These are phyloP conservation scores for Philotrypesis tridentata DNA, from an alignment of 1,140 invertebrate genomes.

Conservation along the genomic window DNA sequence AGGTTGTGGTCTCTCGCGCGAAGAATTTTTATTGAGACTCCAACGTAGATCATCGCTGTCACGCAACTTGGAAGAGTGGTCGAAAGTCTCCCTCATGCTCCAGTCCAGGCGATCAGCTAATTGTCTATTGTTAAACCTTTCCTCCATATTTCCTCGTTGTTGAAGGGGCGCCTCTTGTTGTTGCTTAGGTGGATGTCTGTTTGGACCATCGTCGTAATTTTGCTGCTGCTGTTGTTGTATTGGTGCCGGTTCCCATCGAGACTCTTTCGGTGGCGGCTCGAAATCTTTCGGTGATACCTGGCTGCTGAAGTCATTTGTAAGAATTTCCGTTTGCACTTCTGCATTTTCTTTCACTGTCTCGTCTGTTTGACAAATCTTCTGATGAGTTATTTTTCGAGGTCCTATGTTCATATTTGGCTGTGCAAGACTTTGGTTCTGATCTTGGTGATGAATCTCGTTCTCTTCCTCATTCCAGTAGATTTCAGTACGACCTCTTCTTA, in stretches of 20 bases:
- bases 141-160: neutral
- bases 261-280: conserved; percentile 55
- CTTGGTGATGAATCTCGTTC: conserved; percentile 18
- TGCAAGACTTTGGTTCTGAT: neutral
- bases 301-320: conserved; percentile 52
- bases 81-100: conserved; percentile 63
- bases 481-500: conserved; percentile 62
- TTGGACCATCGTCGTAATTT: neutral
- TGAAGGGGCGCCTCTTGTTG: neutral
- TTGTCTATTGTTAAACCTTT: conserved; percentile 37
- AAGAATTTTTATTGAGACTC: conserved; percentile 59
- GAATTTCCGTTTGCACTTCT: conserved; percentile 55
- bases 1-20: neutral
- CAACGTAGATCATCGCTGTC: conserved; percentile 66
- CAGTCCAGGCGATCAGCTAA: conserved; percentile 69
- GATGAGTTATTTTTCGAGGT: conserved; percentile 61
- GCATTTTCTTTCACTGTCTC: conserved; percentile 53
- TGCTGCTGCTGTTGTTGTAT: neutral
- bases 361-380: conserved; percentile 71
- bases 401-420: conserved; percentile 21
- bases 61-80: conserved; percentile 56
- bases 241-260: conserved; percentile 45
- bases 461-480: conserved; percentile 66
- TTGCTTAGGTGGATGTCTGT: neutral
- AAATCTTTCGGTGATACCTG: conserved; percentile 64